phyloP scores from a whole-genome alignment of 1,140 invertebrate species.

The Monomorium pharaonis region DNA sequence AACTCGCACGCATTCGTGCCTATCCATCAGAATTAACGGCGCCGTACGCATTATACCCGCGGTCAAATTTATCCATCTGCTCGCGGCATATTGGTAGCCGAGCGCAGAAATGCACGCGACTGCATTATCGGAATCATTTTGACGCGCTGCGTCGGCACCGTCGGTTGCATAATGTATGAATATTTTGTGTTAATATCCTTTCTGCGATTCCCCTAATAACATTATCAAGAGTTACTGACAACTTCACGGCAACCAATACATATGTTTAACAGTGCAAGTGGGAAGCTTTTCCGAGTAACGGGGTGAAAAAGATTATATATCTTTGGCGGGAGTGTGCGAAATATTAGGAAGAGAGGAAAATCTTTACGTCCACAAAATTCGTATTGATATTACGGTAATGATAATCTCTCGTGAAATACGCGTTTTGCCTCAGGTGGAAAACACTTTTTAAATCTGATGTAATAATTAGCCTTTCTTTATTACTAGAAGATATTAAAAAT shows the following conservation, averaged over 20 bases:
- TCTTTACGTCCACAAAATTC: not conserved
- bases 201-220: not conserved
- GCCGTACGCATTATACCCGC: constrained; percentile 62
- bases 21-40: constrained; percentile 70
- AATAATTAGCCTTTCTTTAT: not conserved
- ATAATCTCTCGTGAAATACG: not conserved
- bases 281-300: not conserved
- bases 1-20: constrained; percentile 31
- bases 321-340: too few relatives aligned
- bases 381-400: not conserved
- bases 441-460: not conserved
- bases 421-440: not conserved
- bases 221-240: not conserved
- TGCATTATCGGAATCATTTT: constrained; percentile 57
- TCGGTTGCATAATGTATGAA: constrained; percentile 7
- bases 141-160: not conserved
- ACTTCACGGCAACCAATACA: not conserved
- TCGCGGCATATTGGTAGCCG: constrained; percentile 48
- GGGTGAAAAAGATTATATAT: not conserved
- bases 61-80: constrained; percentile 61
- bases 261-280: not conserved
- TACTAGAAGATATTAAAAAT: constrained; percentile 18
- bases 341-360: not conserved
- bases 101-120: constrained; percentile 54
- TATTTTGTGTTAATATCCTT: constrained; percentile 33